These are phyloP conservation scores for Ligdia adustata DNA, from an alignment of 2,888 invertebrate species.

Conservation along the genomic window DNA sequence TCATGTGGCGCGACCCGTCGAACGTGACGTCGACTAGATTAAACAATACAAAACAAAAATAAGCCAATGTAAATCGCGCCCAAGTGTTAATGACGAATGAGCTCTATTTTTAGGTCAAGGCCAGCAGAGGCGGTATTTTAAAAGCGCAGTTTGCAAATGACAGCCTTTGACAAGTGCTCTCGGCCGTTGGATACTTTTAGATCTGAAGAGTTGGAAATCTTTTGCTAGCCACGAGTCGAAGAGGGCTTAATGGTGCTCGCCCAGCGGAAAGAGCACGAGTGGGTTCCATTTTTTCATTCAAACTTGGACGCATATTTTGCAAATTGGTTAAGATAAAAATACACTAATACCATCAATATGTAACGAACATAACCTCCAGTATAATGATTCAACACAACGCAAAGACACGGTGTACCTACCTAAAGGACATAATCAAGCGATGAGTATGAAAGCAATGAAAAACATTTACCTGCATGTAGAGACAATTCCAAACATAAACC, in stretches of 20 bases:
- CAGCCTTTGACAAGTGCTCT: conserved; percentile 24
- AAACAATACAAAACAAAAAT: conserved; percentile 14
- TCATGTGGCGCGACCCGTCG: not conserved
- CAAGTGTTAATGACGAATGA: conserved; percentile 14
- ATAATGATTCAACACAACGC: too few species aligned
- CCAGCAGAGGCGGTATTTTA: conserved; percentile 41
- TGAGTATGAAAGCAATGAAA: too few species aligned
- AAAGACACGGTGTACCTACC: too few species aligned
- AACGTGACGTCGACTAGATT: conserved; percentile 8
- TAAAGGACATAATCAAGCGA: too few species aligned
- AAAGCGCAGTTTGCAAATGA: conserved; percentile 29
- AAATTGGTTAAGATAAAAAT: too few species aligned
- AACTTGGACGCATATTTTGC: too few species aligned
- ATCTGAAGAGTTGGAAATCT: conserved; percentile 11
- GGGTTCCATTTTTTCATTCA: conserved; percentile 8
- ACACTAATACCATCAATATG: too few species aligned
- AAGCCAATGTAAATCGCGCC: conserved; percentile 12
- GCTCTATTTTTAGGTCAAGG: conserved; percentile 78
- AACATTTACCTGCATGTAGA: too few species aligned
- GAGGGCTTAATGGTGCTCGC: conserved; percentile 10
- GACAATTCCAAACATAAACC: too few species aligned
- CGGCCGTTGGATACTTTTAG: conserved; percentile 19
- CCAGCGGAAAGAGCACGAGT: conserved; percentile 9
- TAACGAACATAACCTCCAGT: too few species aligned
- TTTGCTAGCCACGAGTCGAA: conserved; percentile 6